phyloP scores from a whole-genome alignment of 2,113 vertebrate species.

The Rafetus swinhoei region DNA sequence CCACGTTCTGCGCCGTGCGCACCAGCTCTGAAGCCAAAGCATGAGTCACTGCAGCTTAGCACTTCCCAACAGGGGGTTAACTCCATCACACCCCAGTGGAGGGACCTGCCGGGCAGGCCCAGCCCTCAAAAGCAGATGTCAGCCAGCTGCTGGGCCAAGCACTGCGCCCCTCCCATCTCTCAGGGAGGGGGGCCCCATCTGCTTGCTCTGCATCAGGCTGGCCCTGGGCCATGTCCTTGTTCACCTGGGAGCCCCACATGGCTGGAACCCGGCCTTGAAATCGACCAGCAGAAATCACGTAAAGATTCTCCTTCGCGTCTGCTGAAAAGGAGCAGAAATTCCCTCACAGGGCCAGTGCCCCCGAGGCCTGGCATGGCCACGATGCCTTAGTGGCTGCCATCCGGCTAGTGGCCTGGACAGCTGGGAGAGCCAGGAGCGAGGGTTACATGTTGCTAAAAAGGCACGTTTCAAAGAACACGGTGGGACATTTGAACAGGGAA shows the following conservation, averaged over 20 bases:
- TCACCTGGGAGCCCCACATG: fast-evolving
- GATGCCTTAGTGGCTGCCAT: background rate
- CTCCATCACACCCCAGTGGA: fast-evolving
- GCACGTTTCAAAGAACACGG: fast-evolving
- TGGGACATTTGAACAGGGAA: background rate
- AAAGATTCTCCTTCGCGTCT: background rate
- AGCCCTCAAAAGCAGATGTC: background rate
- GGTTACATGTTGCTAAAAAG: background rate
- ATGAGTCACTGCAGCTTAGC: background rate
- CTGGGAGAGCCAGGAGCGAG: background rate
- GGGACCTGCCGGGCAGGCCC: background rate
- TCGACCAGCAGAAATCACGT: fast-evolving
- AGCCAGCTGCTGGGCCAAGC: background rate
- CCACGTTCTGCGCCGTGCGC: background rate
- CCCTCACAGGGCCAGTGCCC: fast-evolving
- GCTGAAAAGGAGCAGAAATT: fast-evolving
- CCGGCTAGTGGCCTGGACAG: fast-evolving
- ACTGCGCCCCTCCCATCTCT: background rate
- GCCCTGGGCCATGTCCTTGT: fast-evolving
- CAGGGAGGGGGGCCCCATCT: background rate
- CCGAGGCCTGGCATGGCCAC: background rate
- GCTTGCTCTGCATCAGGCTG: fast-evolving
- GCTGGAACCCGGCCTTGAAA: background rate
- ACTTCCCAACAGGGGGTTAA: fast-evolving
- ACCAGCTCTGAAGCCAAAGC: background rate